Evolutionary conservation across 1,140 invertebrate genomes (phyloP), one percentile per base, ranked within the genome.

Genomic region (Rhopalosiphum padi): DNA sequence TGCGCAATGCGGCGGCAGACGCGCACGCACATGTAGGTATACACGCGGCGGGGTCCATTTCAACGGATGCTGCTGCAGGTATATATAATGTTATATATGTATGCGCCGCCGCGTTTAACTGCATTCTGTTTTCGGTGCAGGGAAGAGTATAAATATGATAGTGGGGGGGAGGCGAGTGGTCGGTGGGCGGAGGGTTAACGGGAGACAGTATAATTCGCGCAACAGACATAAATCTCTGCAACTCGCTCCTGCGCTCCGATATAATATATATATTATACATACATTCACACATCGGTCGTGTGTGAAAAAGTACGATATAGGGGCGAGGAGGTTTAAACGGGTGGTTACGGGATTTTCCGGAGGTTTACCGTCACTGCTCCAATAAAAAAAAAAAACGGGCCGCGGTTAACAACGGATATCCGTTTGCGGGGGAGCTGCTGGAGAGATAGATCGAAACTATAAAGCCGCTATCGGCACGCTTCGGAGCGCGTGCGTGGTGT

Each of bases 331-430:
- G 43, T 9, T 43, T 91, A 91, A 91, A 37, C 30, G 60, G 60
- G 60, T 30, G 55, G 77, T 77, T 83, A 37, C n/a, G 46, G 46
- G 91, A 48, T 92, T 92, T 82, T 46, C 91, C 43, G 22, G 91
- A 22, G 91, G 77, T 92, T 92, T 92, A 92, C 91, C 23, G 46
- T 15, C 60, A 77, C 11, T 21, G 60, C n/a, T 55, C 91, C 51
- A 83, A 92, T 92, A 92, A 92, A 92, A 92, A 92, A n/a, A 77
- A 60, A 30, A 60, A 68, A 68, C 25, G 11, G 5, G 30, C 91
- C 46, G 77, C 77, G 46, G 91, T 92, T 92, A 92, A 83, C 77
- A 48, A 77, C 91, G 91, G 91, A 92, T 92, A 92, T 92, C 91
- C 91, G 68, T 83, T 83, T n/a, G 60, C 60, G 30, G 15, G 11